Base-by-base conservation (phyloP, 2,888 invertebrate species). In the Metallyticus violacea region DNA sequence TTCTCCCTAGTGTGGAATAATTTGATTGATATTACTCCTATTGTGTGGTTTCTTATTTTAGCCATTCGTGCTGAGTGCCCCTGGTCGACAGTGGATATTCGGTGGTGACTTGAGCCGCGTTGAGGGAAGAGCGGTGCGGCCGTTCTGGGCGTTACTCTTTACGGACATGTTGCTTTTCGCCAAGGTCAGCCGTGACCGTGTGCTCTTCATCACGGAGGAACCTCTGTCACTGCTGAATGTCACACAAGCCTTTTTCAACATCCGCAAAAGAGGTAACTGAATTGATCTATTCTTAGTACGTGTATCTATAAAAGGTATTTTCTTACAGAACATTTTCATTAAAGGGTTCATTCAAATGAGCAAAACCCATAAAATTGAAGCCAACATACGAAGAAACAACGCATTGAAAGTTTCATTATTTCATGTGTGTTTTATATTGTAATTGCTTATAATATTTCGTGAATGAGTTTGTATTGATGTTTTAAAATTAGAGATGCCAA, bases 61-160 rank as follows among this genome's bases (percentile, higher is more conserved):
- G 94, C 97, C 97, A 85, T 97, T 97, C 91, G 95, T 96, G 85
- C 92, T 97, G 91, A 96, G 96, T 90, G 95, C 96, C 89, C 95
- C 96, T 85, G 97, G 97, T 29, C 94, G 97, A 85, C 97, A 97
- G 91, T 97, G 97, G 97, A 96, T 97, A 87, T 97, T 97, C 89
- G 97, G 97, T 6, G 97, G 97, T 0, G 97, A 97, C 90, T 92
- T 97, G 30, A 95, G 96, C 15, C 94, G 97, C 88, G 96, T 97
- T 1, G 97, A 97, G 92, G 97, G 97, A 0, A 93, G 97, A 81
- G 95, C 96, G 1, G 94, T 97, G 29, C 94, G 97, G 88, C 96
- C 97, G 0, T 97, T 96, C 91, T 97, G 97, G 97, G 96, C 97
- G 0, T 92, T 97, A 87, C 93, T 97, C 81, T 96, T 97, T 91